Base-by-base conservation (phyloP, 2,797 vertebrate species). In the Hypotaenidia okinawae region DNA sequence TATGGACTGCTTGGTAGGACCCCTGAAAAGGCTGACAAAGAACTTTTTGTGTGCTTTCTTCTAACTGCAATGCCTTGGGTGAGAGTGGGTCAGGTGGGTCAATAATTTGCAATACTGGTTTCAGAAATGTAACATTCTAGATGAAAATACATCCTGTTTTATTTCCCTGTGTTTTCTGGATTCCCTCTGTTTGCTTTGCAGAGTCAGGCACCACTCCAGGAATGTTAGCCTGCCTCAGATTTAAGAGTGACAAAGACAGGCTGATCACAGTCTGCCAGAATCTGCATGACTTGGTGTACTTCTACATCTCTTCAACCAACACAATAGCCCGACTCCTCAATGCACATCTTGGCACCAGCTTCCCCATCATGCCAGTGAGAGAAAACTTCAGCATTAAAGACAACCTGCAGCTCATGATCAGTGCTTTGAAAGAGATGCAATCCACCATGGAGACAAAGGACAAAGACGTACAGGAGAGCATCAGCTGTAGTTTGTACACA, bases 171-270 rank as follows among this genome's bases (percentile, higher is more conserved):
- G 33, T 28, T 59, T 94, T 87, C 58, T 87, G 88, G 11, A 52
- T 97, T 95, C 95, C 80, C 54, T 91, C 67, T 62, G 39, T 96
- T 96, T 96, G 41, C 59, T 91, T 98, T 97, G 45, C 90, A 95
- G 91, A 83, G 58, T 54, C 81, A 84, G 55, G 47, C n/a, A 16
- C 54, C n/a, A 66, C 77, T 90, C 43, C 52, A 74, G 78, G 82
- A 94, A 93, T 95, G 87, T 89, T 96, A 93, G 63, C 95, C 70
- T 41, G 11, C 33, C 30, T 82, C 10, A 69, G 86, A 47, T 70
- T 92, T 76, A 82, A 85, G 54, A 94, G 79, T 28, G 69, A 87
- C 41, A 96, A 95, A 91, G 87, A 96, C 22, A 95, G 78, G 58
- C 84, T 97, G 16, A 5, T 87, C 35, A 61, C 41, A 45, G 62